Evolutionary conservation across 2,113 vertebrate genomes (phyloP).

Genomic region (Monarcha castaneiventris): DNA sequence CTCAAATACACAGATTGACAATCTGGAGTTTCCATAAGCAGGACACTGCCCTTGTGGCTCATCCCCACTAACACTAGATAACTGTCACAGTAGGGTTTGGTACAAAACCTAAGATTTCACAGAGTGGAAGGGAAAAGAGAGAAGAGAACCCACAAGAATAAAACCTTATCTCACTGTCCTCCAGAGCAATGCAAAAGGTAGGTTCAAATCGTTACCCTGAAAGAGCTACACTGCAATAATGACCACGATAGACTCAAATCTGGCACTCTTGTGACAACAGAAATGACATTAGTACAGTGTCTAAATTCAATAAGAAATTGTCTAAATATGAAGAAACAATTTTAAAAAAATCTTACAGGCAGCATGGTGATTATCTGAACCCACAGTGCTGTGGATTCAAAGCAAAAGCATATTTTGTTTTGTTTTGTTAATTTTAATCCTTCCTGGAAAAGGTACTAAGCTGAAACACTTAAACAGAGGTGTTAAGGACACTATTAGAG

Average conservation of each 20-base stretch:
- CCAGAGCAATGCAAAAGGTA: background rate
- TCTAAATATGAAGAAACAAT: background rate
- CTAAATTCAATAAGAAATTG: background rate
- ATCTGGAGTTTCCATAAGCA: background rate
- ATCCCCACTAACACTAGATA: background rate
- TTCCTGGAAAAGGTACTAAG: background rate
- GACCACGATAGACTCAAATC: background rate
- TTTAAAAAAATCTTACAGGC: background rate
- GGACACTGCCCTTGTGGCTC: background rate
- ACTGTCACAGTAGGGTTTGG: background rate
- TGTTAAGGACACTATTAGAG: background rate
- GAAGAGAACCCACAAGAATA: background rate
- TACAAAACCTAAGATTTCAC: background rate
- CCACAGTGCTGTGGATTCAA: background rate
- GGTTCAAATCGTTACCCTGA: background rate
- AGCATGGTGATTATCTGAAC: background rate
- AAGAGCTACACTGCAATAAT: background rate
- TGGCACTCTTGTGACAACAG: background rate
- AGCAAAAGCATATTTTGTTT: background rate
- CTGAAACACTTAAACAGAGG: background rate
- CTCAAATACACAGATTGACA: rapidly evolving
- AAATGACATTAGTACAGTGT: background rate
- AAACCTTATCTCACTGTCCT: background rate
- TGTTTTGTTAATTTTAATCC: background rate
- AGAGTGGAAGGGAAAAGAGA: background rate